Percentiles rank a stretch among this genome's conserved stretches.
Conservation (phyloP, 2,888 invertebrate species). For the Apotomis turbidana region DNA sequence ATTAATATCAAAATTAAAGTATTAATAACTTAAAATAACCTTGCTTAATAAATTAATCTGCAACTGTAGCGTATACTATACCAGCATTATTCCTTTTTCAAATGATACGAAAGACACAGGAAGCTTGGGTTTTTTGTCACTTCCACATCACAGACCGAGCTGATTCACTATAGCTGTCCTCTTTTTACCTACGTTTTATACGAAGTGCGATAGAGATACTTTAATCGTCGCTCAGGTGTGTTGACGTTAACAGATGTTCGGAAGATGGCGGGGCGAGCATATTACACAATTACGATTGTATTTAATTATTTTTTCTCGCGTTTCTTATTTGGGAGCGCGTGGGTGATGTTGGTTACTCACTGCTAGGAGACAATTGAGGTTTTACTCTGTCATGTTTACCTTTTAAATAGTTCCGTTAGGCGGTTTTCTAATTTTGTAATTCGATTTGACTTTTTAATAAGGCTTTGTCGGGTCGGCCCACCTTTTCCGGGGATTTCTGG, state of each 20-base stretch:
- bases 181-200: slow-evolving; percentile 46
- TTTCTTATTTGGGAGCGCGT: slow-evolving; percentile 71
- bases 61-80: slow-evolving; percentile 55
- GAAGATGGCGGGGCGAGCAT: slow-evolving; percentile 70
- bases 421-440: slow-evolving; percentile 58
- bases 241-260: slow-evolving; percentile 83
- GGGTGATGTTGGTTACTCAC: slow-evolving; percentile 59
- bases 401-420: slow-evolving; percentile 59
- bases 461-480: slow-evolving; percentile 37
- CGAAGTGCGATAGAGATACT: slow-evolving; percentile 54
- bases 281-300: slow-evolving; percentile 82
- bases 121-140: slow-evolving; percentile 83
- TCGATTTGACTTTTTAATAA: slow-evolving; percentile 50
- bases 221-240: slow-evolving; percentile 71
- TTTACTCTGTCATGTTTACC: slow-evolving; percentile 67
- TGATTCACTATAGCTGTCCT: slow-evolving; percentile 57
- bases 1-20: no score
- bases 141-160: slow-evolving; percentile 73
- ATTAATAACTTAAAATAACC: no score
- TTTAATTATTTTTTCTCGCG: slow-evolving; percentile 79
- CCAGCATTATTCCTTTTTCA: slow-evolving; percentile 78
- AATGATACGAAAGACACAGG: slow-evolving; percentile 84
- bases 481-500: slow-evolving; percentile 33
- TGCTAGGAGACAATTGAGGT: slow-evolving; percentile 66
- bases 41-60: slow-evolving; percentile 46